These are phyloP conservation scores for Xenopus tropicalis DNA, from an alignment of 2,113 vertebrate species.

Conservation along the genomic window UCB_Xtro_10.0 CM004448.2:104380501-104381000, in stretches of 20 bases:
- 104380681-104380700: slow-evolving; percentile 72
- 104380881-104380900: too few relatives aligned
- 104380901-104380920: too few relatives aligned
- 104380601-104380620: slow-evolving; percentile 98
- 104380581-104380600: slow-evolving; percentile 95
- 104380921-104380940: too few relatives aligned
- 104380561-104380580: slow-evolving; percentile 98
- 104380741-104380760: background rate
- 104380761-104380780: too few relatives aligned
- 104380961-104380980: too few relatives aligned
- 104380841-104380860: too few relatives aligned
- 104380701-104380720: background rate
- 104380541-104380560: slow-evolving; percentile 97
- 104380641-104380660: slow-evolving; percentile 98
- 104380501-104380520: slow-evolving; percentile 22
- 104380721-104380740: background rate
- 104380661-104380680: slow-evolving; percentile 98
- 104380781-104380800: too few relatives aligned
- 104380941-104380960: too few relatives aligned
- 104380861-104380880: too few relatives aligned
- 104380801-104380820: too few relatives aligned
- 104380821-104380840: too few relatives aligned
- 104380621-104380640: slow-evolving; percentile 95
- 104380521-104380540: slow-evolving; percentile 93
- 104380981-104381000: too few relatives aligned